phyloP scores from a whole-genome alignment of 2,797 vertebrate genomes.

The Eidolon dupreanum region DNA sequence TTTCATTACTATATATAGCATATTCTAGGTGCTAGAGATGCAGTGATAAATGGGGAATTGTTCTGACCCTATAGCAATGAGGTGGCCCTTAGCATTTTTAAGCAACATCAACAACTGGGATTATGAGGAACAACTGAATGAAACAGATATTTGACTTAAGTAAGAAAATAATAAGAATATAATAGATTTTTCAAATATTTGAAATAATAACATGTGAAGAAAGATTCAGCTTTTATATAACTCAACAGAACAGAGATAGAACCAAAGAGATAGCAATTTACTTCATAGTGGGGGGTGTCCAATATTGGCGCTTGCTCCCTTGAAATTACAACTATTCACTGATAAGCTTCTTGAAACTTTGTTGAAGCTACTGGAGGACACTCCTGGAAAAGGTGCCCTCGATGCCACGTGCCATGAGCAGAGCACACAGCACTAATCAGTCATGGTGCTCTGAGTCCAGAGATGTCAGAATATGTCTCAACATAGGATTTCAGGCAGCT shows the following conservation, averaged over 20 bases:
- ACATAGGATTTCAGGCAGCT: neutral
- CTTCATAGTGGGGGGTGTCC: neutral
- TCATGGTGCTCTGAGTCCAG: neutral
- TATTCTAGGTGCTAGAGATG: neutral
- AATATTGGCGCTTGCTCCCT: too few relatives aligned
- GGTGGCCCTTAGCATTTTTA: neutral
- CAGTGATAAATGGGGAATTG: neutral
- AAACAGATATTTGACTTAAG: neutral
- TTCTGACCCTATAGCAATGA: neutral
- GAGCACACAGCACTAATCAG: neutral
- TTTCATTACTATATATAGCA: neutral
- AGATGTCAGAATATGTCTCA: neutral
- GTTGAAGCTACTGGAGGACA: neutral
- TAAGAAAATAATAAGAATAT: neutral
- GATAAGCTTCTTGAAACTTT: neutral
- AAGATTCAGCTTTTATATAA: neutral
- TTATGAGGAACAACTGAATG: neutral
- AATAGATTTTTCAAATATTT: neutral
- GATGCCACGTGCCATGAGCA: neutral
- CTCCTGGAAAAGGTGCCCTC: neutral
- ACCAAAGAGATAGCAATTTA: neutral
- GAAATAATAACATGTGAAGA: neutral
- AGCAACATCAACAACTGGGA: neutral
- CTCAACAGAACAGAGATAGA: neutral
- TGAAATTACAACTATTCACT: neutral